phyloP scores from a whole-genome alignment of 2,888 invertebrate species.

The Yponomeuta evonymella region DNA sequence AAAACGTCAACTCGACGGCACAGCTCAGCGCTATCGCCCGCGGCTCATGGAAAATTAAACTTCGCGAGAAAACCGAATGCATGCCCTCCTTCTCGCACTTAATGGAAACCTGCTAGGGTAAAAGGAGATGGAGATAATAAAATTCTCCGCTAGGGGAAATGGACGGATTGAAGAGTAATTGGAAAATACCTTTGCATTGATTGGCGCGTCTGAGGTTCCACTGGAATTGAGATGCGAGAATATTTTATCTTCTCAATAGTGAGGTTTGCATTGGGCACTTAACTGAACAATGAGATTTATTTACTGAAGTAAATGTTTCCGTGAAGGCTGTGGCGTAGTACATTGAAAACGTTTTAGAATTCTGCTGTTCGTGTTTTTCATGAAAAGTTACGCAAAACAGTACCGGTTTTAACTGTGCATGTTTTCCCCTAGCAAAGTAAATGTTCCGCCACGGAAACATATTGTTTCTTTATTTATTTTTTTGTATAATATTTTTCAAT shows the following conservation, averaged over 20 bases:
- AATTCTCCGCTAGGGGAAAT: constrained; percentile 61
- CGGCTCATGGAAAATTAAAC: constrained; percentile 15
- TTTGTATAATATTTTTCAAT: too few relatives aligned
- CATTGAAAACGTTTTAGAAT: too few relatives aligned
- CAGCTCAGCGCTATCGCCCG: constrained; percentile 10
- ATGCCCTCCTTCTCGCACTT: constrained; percentile 10
- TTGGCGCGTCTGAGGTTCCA: constrained; percentile 53
- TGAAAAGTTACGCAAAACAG: too few relatives aligned
- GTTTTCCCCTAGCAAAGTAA: too few relatives aligned
- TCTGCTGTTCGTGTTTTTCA: too few relatives aligned
- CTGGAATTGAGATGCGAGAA: constrained; percentile 48
- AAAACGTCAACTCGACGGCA: background rate
- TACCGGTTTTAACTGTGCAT: too few relatives aligned
- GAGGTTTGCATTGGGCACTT: constrained; percentile 1
- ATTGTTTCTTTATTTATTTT: too few relatives aligned
- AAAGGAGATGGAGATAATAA: constrained; percentile 51
- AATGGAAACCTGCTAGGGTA: background rate
- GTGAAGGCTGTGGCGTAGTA: too few relatives aligned
- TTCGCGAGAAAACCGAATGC: constrained; percentile 2
- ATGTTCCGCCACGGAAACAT: too few relatives aligned
- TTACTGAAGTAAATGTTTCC: background rate
- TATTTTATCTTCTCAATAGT: constrained; percentile 44
- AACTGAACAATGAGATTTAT: background rate
- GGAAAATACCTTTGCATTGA: constrained; percentile 72
- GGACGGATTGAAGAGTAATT: constrained; percentile 74